Conservation (phyloP, 2,888 invertebrate genomes). For the Melanotus villosus region DNA sequence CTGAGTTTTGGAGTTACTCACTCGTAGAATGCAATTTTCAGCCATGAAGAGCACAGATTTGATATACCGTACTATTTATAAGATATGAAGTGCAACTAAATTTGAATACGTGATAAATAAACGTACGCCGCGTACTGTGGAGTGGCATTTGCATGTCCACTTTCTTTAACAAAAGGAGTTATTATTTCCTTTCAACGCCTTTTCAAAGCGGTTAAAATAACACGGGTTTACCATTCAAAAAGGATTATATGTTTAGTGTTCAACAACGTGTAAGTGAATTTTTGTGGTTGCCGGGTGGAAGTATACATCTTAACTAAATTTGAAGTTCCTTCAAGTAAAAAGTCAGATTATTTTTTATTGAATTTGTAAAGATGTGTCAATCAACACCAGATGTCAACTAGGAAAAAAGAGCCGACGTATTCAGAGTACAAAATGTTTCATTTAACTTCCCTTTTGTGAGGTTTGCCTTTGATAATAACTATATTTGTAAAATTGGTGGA, state of each 20-base stretch:
- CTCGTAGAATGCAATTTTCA: neutral
- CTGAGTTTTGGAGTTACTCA: constrained; percentile 30
- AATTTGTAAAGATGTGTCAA: constrained; percentile 34
- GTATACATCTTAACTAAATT: neutral
- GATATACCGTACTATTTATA: neutral
- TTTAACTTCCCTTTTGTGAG: constrained; percentile 7
- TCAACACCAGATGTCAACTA: constrained; percentile 31
- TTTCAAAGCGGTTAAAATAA: constrained; percentile 46
- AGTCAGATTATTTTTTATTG: constrained; percentile 34
- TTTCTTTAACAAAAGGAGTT: neutral
- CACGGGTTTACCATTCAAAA: constrained; percentile 32
- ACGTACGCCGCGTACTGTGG: neutral
- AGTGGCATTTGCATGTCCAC: neutral
- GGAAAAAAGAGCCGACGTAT: constrained; percentile 20
- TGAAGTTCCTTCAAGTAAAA: neutral
- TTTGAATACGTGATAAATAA: neutral
- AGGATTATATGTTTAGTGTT: neutral
- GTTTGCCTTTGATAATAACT: neutral
- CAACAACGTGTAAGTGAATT: neutral
- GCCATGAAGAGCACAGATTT: neutral
- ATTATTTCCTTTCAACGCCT: constrained; percentile 24
- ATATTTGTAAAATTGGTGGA: neutral
- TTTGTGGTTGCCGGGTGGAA: neutral
- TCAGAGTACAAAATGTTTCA: constrained; percentile 30
- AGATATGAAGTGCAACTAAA: neutral